phyloP scores from a whole-genome alignment of 2,888 invertebrate genomes.

The Mechanitis mazaeus region DNA sequence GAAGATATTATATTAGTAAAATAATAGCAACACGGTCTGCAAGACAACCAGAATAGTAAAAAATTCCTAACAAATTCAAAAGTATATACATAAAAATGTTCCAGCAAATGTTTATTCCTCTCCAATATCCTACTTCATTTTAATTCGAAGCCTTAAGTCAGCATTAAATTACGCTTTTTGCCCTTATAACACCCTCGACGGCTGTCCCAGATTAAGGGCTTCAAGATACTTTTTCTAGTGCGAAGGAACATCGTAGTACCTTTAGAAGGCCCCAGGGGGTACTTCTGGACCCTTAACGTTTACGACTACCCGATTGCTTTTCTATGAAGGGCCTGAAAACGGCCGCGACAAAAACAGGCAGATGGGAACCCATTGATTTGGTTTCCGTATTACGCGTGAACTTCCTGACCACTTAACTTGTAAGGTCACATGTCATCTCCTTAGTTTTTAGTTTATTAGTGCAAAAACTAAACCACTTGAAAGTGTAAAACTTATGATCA shows the following conservation, averaged over 20 bases:
- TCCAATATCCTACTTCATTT: constrained; percentile 56
- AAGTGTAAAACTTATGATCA: constrained; percentile 2
- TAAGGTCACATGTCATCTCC: background rate
- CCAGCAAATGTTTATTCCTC: constrained; percentile 22
- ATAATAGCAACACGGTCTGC: no score
- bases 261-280: constrained; percentile 76
- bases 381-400: constrained; percentile 36
- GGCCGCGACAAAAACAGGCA: constrained; percentile 63
- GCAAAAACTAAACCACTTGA: constrained; percentile 6
- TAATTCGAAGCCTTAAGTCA: constrained; percentile 75
- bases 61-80: background rate
- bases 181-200: constrained; percentile 69
- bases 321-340: constrained; percentile 71
- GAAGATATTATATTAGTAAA: no score
- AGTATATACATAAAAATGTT: background rate
- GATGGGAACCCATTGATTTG: constrained; percentile 62
- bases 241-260: constrained; percentile 69
- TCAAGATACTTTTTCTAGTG: constrained; percentile 69
- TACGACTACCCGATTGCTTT: constrained; percentile 81
- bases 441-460: background rate
- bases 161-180: constrained; percentile 76
- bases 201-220: constrained; percentile 64
- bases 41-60: no score
- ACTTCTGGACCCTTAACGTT: constrained; percentile 77
- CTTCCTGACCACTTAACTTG: constrained; percentile 32